These are phyloP conservation scores for Elegia similella DNA, from an alignment of 2,888 invertebrate genomes.

Conservation along the genomic window DNA sequence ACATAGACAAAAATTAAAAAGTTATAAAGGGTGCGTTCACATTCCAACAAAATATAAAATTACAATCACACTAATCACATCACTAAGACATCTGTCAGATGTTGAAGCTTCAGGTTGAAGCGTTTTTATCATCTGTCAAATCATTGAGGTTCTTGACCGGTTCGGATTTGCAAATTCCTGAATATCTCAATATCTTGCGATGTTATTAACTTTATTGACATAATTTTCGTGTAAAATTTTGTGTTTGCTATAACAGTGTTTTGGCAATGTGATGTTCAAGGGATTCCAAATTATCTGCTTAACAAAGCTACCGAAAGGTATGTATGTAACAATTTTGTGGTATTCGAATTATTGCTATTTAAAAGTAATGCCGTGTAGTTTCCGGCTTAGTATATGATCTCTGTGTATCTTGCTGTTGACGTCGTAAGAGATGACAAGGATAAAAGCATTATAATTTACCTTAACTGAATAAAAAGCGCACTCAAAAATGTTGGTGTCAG, in stretches of 20 bases:
- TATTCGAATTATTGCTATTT: background rate
- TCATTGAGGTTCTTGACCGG: conserved; percentile 2
- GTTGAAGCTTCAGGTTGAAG: background rate
- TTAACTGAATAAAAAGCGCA: too few species aligned
- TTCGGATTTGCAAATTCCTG: background rate
- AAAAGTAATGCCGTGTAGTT: too few species aligned
- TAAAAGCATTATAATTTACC: too few species aligned
- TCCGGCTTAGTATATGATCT: too few species aligned
- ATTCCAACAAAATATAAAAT: too few species aligned
- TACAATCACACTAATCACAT: background rate
- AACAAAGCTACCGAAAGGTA: background rate
- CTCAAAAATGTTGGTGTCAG: too few species aligned
- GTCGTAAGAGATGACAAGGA: too few species aligned
- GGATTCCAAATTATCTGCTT: background rate
- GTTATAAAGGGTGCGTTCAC: too few species aligned
- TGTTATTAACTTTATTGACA: background rate
- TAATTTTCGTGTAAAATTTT: background rate
- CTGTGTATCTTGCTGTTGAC: too few species aligned
- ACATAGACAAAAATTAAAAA: too few species aligned
- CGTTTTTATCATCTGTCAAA: background rate
- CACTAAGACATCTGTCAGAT: conserved; percentile 1
- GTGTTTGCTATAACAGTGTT: background rate
- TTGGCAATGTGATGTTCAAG: background rate
- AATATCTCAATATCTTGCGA: background rate
- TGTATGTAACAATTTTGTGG: background rate